These are phyloP conservation scores for Heterohyrax brucei DNA, from an alignment of 2,797 vertebrate species.

Conservation along the genomic window DNA sequence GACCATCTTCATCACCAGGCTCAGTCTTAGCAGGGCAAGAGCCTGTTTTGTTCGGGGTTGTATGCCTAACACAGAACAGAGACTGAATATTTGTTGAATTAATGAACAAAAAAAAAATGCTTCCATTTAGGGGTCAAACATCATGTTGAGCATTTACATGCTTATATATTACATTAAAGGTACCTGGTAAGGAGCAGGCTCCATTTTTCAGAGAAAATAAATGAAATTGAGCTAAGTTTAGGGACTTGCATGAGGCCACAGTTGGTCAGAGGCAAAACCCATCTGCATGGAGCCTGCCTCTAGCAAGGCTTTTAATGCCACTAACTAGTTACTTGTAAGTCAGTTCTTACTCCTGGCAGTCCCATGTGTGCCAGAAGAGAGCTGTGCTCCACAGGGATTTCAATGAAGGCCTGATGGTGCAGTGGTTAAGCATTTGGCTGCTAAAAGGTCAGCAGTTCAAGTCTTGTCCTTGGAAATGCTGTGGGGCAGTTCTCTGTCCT, in stretches of 20 bases:
- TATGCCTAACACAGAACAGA: not conserved
- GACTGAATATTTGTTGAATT: not conserved
- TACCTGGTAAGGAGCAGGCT: not conserved
- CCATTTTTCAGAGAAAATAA: not conserved
- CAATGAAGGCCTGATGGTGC: no score
- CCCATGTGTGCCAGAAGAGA: not conserved
- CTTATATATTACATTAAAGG: not conserved
- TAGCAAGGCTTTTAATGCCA: not conserved
- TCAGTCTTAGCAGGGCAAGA: not conserved
- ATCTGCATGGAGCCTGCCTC: not conserved
- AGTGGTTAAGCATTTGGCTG: no score
- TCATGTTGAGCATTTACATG: not conserved
- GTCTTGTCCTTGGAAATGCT: no score
- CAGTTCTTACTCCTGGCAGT: not conserved
- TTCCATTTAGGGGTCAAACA: not conserved
- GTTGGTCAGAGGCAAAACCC: not conserved
- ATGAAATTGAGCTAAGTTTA: not conserved
- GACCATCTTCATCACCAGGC: not conserved
- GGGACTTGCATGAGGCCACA: not conserved
- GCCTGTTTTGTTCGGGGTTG: not conserved
- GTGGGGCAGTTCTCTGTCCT: no score
- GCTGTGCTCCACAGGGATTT: not conserved
- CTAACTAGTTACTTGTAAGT: not conserved
- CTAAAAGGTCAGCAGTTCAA: no score
- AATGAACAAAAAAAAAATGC: not conserved